These are phyloP conservation scores for Raja brachyura DNA, from an alignment of 2,113 vertebrate species.

Conservation along the genomic window DNA sequence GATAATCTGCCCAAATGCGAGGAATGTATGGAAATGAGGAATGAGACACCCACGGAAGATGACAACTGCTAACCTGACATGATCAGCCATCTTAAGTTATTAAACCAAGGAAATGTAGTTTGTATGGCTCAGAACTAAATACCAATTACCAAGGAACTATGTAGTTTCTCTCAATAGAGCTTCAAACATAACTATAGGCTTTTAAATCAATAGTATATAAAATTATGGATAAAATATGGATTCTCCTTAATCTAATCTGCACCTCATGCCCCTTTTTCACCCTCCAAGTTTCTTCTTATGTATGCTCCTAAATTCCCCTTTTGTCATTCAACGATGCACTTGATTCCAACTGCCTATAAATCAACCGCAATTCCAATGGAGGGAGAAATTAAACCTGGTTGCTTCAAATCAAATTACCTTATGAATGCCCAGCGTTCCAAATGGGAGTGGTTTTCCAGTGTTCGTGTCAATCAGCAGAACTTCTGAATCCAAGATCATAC, in stretches of 20 bases:
- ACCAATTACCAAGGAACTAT: not conserved
- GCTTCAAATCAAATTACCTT: slow-evolving; percentile 64
- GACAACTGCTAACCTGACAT: not conserved
- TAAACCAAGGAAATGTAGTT: not conserved
- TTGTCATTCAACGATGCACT: too few relatives aligned
- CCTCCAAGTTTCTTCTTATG: too few relatives aligned
- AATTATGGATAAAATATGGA: too few relatives aligned
- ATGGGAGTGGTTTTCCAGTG: slow-evolving; percentile 87
- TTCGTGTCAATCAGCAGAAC: slow-evolving; percentile 92
- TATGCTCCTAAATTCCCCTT: too few relatives aligned
- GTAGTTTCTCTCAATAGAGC: not conserved
- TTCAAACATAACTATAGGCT: not conserved
- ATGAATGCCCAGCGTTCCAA: slow-evolving; percentile 87
- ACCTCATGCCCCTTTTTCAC: too few relatives aligned
- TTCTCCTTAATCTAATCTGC: too few relatives aligned
- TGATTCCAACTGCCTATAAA: not conserved
- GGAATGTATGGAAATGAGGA: too few relatives aligned
- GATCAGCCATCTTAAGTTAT: not conserved
- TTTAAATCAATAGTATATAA: not conserved
- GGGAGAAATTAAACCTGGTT: not conserved
- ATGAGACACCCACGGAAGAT: not conserved
- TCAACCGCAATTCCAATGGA: not conserved
- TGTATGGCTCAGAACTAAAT: not conserved
- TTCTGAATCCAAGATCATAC: slow-evolving; percentile 92
- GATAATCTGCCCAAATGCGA: not conserved